Base-by-base conservation (phyloP, 2,888 invertebrate genomes). In the Morpho achilles region DNA sequence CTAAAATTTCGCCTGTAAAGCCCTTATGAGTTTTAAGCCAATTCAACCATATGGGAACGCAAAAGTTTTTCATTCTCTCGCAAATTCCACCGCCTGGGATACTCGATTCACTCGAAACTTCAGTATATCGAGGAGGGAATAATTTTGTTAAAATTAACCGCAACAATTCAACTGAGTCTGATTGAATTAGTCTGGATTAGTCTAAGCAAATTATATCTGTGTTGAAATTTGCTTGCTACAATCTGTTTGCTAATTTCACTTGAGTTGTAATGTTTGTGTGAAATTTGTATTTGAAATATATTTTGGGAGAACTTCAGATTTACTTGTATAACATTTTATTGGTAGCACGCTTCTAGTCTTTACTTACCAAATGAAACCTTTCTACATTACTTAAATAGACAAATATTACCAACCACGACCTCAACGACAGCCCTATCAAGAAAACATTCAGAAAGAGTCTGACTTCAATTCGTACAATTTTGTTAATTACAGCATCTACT, bases 181-280 rank as follows among this genome's bases (percentile, higher is more conserved):
- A 64, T 64, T 60, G 58, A 61, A 61, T 61, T 61, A 55, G 46
- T 51, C 56, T 44, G 55, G 45, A 49, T 58, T 61, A 61, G 61
- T 52, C 49, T 57, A 56, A 61, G 55, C 41, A 58, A 58, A 58
- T 61, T 61, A 61, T 61, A 51, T 58, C 52, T 23, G 46, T 43
- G 49, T n/a, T 40, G 55, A 50, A 55, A 49, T 49, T 55, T 43
- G 40, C 53, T 45, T 39, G 47, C 10, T 7, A 58, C 58, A 53
- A 49, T 53, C 41, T 53, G 53, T 53, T 49, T 58, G 49, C 51
- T 53, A 49, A 58, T 51, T 58, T 52, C 41, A 40, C 39, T 50
- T 52, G 44, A 58, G 40, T 47, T 51, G 42, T 41, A 41, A 45
- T 16, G 45, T n/a, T 39, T 46, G 39, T 40, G 16, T 44, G 23